Evolutionary conservation across 2,113 vertebrate species (phyloP).

Genomic region (Siniperca chuatsi): DNA sequence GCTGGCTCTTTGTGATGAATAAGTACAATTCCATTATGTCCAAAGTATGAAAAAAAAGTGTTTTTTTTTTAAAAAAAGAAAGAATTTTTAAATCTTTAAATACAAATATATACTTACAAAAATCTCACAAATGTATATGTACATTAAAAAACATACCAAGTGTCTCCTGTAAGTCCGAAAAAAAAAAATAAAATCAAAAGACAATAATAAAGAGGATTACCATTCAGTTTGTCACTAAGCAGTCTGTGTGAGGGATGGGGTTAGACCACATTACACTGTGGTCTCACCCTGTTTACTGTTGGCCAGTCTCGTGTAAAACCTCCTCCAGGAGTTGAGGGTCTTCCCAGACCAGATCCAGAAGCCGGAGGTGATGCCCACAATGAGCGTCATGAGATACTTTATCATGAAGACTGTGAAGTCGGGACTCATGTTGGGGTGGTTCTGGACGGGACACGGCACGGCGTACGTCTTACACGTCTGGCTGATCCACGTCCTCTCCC

Average conservation of each 20-base stretch:
- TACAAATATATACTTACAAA: conserved; percentile 99
- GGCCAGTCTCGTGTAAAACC: conserved; percentile 96
- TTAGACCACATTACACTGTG: conserved; percentile 86
- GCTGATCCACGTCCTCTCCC: conserved; percentile 94
- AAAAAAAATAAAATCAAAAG: conserved; percentile 17
- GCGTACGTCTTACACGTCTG: conserved; percentile 95
- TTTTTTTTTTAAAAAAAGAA: conserved; percentile 25
- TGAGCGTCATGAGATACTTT: conserved; percentile 98
- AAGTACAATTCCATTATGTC: conserved; percentile 56
- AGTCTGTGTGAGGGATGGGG: conserved; percentile 16
- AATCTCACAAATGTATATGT: conserved; percentile 92
- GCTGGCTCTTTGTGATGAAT: conserved; percentile 58
- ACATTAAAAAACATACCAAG: conserved; percentile 83
- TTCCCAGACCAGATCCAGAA: conserved; percentile 99
- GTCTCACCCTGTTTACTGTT: conserved; percentile 96
- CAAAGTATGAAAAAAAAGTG: conserved; percentile 50
- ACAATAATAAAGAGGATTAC: conserved; percentile 50
- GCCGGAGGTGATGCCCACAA: conserved; percentile 97
- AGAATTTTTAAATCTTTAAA: conserved; percentile 87
- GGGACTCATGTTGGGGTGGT: conserved; percentile 90
- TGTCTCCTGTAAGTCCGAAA: conserved; percentile 53
- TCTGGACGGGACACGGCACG: conserved; percentile 89
- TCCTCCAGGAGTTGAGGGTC: conserved; percentile 97
- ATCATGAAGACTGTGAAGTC: conserved; percentile 99
- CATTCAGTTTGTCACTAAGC: conserved; percentile 65